These are phyloP conservation scores for Chondrosia reniformis DNA, from an alignment of 37 sponge, comb jelly and placozoan genomes.

Conservation along the genomic window DNA sequence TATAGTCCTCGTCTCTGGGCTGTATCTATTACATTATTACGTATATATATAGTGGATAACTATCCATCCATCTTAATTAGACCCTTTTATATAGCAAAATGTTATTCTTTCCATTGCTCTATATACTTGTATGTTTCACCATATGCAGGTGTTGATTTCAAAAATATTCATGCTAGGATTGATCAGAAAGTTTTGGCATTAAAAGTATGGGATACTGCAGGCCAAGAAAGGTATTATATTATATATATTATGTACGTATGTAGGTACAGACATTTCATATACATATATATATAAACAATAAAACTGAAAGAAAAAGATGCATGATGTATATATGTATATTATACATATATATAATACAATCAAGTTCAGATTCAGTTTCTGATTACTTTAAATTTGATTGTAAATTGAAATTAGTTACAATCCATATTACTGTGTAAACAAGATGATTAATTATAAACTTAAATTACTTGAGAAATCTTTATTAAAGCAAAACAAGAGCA, in stretches of 20 bases:
- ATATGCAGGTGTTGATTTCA: conserved; percentile 57
- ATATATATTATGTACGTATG: not conserved
- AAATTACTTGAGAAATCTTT: no score
- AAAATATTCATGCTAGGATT: conserved; percentile 28
- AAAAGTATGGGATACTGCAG: conserved; percentile 87
- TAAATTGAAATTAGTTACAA: no score
- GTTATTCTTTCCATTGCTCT: not conserved
- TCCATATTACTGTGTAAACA: no score
- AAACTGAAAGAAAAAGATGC: not conserved
- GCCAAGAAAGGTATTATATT: conserved; percentile 64
- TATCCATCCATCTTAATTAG: no score
- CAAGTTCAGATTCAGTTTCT: no score
- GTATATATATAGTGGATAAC: no score
- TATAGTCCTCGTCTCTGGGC: no score
- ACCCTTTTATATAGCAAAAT: no score
- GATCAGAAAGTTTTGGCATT: conserved; percentile 60
- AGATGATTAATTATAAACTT: no score
- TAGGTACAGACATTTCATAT: not conserved
- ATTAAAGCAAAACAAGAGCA: no score
- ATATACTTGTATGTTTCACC: not conserved
- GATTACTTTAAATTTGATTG: no score
- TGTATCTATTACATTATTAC: no score
- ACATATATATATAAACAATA: not conserved
- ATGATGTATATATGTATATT: not conserved
- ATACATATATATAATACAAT: not conserved